Evolutionary conservation across 2,113 vertebrate species (phyloP), one percentile per base, ranked within the genome.

Genomic region (Chelonoidis abingdonii): DNA sequence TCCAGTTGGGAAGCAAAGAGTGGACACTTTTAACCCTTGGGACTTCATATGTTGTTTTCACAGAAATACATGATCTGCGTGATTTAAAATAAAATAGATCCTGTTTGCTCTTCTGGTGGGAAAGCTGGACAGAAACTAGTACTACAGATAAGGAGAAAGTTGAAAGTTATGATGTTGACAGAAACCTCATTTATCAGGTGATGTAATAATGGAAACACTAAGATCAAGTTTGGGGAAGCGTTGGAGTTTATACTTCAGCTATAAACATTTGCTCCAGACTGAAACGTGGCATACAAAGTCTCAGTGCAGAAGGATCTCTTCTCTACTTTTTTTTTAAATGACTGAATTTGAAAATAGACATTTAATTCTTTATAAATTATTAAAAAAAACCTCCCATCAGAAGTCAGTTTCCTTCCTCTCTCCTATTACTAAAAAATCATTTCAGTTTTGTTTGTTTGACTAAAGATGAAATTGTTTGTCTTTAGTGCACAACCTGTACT

Each of bases 61-160:
- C 19, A 86, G 59, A 49, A 93, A 62, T 79, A 92, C 72, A 86
- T 0, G 0, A 92, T 49, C 29, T 88, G 92, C 21, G 31, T 78
- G 47, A 83, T 59, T 50, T 86, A 87, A 90, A 89, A 88, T 88
- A 92, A 96, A 96, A 86, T 44, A 95, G 79, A 75, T 10, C 11
- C n/a, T 38, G 35, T 82, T 83, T 93, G 41, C 76, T 65, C 16
- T 94, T 44, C 35, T 89, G 14, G 22, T 80, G 62, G 65, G 53
- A 91, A 95, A 96, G 44, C 29, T 92, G 54, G 53, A 84, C 59
- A 92, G 96, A 93, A 91, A 21, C 3, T 47, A 52, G 83, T 0
- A 0, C 65, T 90, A 83, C 8, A 93, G 88, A 83, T 80, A 86
- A 0, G 69, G 52, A 92, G 54, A 82, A 88, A 81, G 10, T 47